Percentiles rank a stretch among this genome's conserved stretches.
phyloP scores from a whole-genome alignment of 2,113 vertebrate species.

The Crotalus helleri region DNA sequence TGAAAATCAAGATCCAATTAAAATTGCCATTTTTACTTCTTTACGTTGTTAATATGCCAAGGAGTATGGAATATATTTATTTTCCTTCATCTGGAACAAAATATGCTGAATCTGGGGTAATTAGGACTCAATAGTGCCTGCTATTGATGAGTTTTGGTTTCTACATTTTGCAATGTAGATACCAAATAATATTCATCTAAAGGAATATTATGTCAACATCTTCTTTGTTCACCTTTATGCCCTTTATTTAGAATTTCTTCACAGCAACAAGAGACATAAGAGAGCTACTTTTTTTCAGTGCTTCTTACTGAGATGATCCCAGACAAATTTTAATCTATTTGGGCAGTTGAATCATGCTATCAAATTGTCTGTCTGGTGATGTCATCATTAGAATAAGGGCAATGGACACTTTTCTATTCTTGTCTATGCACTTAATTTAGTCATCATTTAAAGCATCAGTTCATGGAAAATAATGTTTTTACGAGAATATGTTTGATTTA shows the following conservation, averaged over 20 bases:
- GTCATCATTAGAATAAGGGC: not conserved
- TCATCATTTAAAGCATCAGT: not conserved
- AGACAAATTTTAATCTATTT: not conserved
- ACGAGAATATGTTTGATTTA: not conserved
- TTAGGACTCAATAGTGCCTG: not conserved
- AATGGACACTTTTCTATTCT: not conserved
- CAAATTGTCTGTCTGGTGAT: not conserved
- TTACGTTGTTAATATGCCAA: conserved; percentile 12
- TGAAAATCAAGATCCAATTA: not conserved
- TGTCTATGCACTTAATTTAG: not conserved
- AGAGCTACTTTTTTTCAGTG: not conserved
- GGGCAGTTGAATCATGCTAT: not conserved
- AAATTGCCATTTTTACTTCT: conserved; percentile 35
- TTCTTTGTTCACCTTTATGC: not conserved
- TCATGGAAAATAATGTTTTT: not conserved
- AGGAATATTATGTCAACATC: not conserved
- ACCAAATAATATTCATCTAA: not conserved
- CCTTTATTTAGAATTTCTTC: not conserved
- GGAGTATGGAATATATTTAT: not conserved
- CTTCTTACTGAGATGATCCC: not conserved
- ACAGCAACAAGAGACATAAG: not conserved
- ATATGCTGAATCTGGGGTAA: not conserved
- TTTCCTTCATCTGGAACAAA: not conserved
- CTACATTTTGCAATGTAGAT: not conserved
- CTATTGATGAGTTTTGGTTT: not conserved